Evolutionary conservation across 2,797 vertebrate genomes (phyloP).

Genomic region (Knipowitschia caucasica): DNA sequence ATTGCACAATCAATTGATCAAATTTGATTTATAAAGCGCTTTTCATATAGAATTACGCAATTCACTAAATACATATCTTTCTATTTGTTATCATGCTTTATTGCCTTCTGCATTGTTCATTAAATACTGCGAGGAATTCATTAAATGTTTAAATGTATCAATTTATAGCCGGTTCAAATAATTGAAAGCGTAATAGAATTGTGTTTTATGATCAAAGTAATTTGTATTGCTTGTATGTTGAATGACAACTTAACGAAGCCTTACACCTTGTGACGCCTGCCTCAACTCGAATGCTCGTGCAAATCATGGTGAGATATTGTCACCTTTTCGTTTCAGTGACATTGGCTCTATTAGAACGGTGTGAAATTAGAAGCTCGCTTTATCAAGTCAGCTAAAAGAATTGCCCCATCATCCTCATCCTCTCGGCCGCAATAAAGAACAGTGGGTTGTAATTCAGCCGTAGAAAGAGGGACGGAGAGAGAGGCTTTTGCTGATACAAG

Average conservation of each 20-base stretch:
- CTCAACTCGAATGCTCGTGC: conserved; percentile 22
- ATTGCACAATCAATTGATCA: background rate
- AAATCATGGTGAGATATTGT: conserved; percentile 56
- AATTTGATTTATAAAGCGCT: too few species aligned
- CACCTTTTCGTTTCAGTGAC: conserved; percentile 54
- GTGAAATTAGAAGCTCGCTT: conserved; percentile 57
- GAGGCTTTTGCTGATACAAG: conserved; percentile 67
- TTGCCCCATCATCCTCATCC: conserved; percentile 66
- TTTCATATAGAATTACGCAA: too few species aligned
- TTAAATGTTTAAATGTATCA: background rate
- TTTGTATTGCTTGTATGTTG: conserved; percentile 28
- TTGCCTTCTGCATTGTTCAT: background rate
- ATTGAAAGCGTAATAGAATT: conserved; percentile 24
- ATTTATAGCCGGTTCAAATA: conserved; percentile 9
- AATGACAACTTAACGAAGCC: conserved; percentile 37
- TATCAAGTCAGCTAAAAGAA: conserved; percentile 72
- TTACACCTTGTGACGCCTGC: conserved; percentile 19
- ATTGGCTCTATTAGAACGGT: conserved; percentile 51
- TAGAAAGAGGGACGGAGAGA: conserved; percentile 46
- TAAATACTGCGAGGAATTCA: background rate
- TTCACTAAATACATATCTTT: too few species aligned
- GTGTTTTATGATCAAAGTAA: conserved; percentile 31
- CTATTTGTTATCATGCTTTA: too few species aligned
- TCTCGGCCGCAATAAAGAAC: conserved; percentile 68
- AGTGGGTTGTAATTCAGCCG: conserved; percentile 67